A percentile compares a stretch with the other conserved stretches of the same genome.
phyloP scores from a whole-genome alignment of 2,888 invertebrate genomes.

The Teinopalpus imperialis region DNA sequence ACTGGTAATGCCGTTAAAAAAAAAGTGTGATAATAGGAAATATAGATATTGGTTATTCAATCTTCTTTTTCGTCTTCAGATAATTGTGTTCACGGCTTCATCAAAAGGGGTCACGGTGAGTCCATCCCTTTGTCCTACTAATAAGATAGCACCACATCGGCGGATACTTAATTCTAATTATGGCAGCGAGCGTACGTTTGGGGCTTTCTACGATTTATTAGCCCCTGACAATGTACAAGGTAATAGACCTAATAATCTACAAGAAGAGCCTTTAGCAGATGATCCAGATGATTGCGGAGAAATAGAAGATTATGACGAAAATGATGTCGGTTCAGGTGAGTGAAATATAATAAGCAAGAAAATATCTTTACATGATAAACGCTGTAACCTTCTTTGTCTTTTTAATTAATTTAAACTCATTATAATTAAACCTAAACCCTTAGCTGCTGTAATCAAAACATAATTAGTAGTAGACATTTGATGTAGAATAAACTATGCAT shows the following conservation, averaged over 20 bases:
- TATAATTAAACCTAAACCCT: too few relatives aligned
- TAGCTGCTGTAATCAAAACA: too few relatives aligned
- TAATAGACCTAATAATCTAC: slow-evolving; percentile 42
- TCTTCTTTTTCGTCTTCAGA: slow-evolving; percentile 41
- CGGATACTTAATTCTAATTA: slow-evolving; percentile 41
- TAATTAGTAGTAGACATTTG: too few relatives aligned
- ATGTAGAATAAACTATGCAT: too few relatives aligned
- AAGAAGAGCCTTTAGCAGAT: slow-evolving; percentile 61
- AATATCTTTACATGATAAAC: too few relatives aligned
- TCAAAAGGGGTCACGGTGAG: slow-evolving; percentile 57
- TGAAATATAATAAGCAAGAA: too few relatives aligned
- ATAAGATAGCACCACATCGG: slow-evolving; percentile 69
- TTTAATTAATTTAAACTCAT: too few relatives aligned
- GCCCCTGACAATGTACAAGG: slow-evolving; percentile 38
- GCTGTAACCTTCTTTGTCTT: too few relatives aligned
- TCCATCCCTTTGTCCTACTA: slow-evolving; percentile 64
- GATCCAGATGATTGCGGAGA: slow-evolving; percentile 67
- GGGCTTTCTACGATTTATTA: slow-evolving; percentile 54
- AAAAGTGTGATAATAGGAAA: too few relatives aligned
- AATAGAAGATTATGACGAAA: slow-evolving; percentile 74
- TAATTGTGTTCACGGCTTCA: slow-evolving; percentile 36
- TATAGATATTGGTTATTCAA: too few relatives aligned
- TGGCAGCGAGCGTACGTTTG: slow-evolving; percentile 53
- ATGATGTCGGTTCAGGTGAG: slow-evolving; percentile 67
- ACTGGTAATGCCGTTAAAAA: too few relatives aligned